Evolutionary conservation across 2,113 vertebrate species (phyloP), one percentile per base, ranked within the genome.

Genomic region (Tyrannus savana): DNA sequence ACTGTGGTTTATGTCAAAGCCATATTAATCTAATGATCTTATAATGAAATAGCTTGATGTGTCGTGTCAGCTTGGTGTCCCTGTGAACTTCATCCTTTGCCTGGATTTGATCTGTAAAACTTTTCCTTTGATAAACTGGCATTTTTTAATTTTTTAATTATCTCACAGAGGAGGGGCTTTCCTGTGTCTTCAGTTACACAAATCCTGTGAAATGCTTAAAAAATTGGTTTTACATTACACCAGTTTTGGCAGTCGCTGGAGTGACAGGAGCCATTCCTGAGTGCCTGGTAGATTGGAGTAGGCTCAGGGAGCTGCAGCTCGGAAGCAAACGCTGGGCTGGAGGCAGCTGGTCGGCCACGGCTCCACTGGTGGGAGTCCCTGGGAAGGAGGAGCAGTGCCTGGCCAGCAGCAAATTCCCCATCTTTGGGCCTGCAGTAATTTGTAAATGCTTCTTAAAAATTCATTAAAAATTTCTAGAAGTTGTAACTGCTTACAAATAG

Each of bases 21-120:
- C 4, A 0, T 7, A 3, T 79, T 10, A n/a, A 84, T 90, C 27
- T 41, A 6, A 0, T 5, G 47, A 2, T 21, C 16, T 30, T 17
- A 1, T 7, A 24, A 10, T 8, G n/a, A 7, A 1, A 0, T 2
- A 1, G 6, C 82, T 23, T 0, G 10, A 10, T 10, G 52, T 2
- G 30, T 24, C 1, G 0, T 1, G 7, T 11, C 13, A 27, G 46
- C 78, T 23, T 1, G 46, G 9, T 23, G 75, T 18, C 78, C 33
- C 0, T 0, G 21, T 16, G 72, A 91, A 28, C 63, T 71, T 47
- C 8, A 80, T 13, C 78, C 79, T 22, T 15, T 24, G 42, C 42
- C 12, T 8, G 22, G 1, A 2, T 72, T 63, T 35, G 39, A 7
- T 2, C 39, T 15, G 28, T 21, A 5, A 30, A 88, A 83, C 92